A percentile compares a stretch with the other conserved stretches of the same genome.
Evolutionary conservation across 2,113 vertebrate species (phyloP).

Genomic region (Psilopsiagon aurifrons): DNA sequence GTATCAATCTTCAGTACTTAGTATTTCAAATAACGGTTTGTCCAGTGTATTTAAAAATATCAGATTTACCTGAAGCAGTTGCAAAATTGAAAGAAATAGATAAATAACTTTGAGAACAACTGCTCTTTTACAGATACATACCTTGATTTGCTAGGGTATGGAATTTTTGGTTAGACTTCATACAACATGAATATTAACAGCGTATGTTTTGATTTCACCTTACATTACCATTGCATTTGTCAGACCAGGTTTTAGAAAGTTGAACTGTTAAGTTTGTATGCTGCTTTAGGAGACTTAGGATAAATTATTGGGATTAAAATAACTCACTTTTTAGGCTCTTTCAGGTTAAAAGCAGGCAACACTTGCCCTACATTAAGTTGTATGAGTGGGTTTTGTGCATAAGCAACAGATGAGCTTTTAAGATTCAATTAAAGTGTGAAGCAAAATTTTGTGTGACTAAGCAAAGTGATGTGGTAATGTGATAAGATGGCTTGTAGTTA

Average conservation of each 20-base stretch:
- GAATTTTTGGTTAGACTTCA: background rate
- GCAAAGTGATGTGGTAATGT: background rate
- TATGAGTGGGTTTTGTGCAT: background rate
- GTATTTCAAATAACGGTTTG: background rate
- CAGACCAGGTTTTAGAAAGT: background rate
- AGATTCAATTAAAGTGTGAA: background rate
- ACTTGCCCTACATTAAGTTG: background rate
- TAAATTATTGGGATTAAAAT: background rate
- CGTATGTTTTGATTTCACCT: background rate
- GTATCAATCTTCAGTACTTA: background rate
- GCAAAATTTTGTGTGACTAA: slow-evolving; percentile 6
- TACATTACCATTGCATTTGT: background rate
- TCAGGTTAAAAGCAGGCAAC: background rate
- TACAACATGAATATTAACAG: background rate
- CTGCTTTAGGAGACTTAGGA: background rate
- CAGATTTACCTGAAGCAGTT: background rate
- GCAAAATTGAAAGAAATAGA: background rate
- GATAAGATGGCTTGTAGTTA: background rate
- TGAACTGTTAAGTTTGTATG: background rate
- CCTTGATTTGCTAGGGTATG: background rate
- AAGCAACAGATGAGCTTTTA: background rate
- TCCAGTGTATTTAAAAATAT: background rate
- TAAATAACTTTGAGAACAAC: background rate
- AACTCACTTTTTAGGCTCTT: background rate
- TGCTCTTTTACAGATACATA: background rate